Evolutionary conservation across 1,140 invertebrate genomes (phyloP), one percentile per base, ranked within the genome.

Genomic region (Limonius californicus): DNA sequence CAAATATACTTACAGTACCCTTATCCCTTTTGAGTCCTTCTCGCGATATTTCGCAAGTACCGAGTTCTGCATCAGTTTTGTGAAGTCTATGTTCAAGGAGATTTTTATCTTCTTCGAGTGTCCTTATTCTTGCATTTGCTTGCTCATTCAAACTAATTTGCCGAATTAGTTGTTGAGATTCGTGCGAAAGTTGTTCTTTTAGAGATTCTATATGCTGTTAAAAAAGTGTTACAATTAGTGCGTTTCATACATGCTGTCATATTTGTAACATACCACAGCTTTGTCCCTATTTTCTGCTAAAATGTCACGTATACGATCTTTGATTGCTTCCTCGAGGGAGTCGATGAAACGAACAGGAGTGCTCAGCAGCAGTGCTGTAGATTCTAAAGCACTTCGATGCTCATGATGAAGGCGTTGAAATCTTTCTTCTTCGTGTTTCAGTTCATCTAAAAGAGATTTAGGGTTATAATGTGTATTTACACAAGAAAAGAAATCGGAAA

Each of bases 231-330:
- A 7, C 21, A 9, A 54, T 7, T 50, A 12, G 16, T 12, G 9
- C 9, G 45, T 12, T 12, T 16, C 7, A 12, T 12, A n/a, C n/a
- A n/a, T n/a, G n/a, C n/a, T n/a, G n/a, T n/a, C n/a, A 56, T 12
- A 56, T 15, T 14, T n/a, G 7, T 55, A 12, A 76, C 78, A 76
- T 82, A 91, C 90, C 72, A 85, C 78, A 68, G 81, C 77, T 78
- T 87, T 87, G 62, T 90, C 87, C 70, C 91, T 89, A 68, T 87
- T 87, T 35, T 91, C 89, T 59, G 80, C 83, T 1, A 90, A 72
- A 14, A 90, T 81, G 74, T 92, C 89, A 16, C 88, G 77, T 54
- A 91, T 83, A 62, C 89, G 80, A 47, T 91, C 89, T 73, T 90
- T 89, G 54, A 92, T 89, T 11, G 87, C 78, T 18, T 80, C 84